These are phyloP conservation scores for Elysia chlorotica DNA, from an alignment of 1,140 invertebrate genomes.

Conservation along the genomic window DNA sequence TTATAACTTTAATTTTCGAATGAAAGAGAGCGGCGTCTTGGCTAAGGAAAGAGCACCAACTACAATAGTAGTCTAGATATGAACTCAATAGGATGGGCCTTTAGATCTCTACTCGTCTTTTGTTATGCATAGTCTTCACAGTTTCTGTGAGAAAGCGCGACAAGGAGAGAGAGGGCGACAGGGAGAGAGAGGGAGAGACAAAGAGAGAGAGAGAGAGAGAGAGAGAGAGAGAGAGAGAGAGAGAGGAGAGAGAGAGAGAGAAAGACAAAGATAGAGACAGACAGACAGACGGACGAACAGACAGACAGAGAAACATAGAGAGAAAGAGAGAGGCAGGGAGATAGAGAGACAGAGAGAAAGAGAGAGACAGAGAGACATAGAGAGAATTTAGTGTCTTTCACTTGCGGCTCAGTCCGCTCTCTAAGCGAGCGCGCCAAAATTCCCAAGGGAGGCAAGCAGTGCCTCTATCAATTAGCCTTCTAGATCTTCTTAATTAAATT, in stretches of 20 bases:
- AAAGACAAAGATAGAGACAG: neutral
- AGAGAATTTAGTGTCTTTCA: no score
- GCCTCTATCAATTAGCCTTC: constrained; percentile 10
- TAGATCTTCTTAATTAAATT: constrained; percentile 25
- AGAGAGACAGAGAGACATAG: constrained; percentile 12
- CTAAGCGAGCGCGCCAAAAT: constrained; percentile 1
- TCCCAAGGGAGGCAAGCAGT: neutral
- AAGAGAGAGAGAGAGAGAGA: neutral
- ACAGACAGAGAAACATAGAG: neutral
- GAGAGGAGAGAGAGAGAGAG: neutral
- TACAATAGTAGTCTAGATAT: no score
- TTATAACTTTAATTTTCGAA: no score
- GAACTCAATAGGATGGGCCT: no score
- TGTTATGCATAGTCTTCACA: no score
- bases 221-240: neutral
- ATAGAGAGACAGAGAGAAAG: constrained; percentile 1
- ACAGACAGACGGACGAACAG: neutral
- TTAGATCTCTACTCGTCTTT: no score
- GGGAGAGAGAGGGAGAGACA: neutral
- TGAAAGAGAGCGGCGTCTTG: no score
- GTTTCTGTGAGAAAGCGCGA: neutral
- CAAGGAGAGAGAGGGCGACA: neutral
- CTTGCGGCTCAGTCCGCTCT: no score
- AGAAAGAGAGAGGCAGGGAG: neutral
- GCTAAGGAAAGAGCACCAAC: no score